These are phyloP conservation scores for Dromius quadrimaculatus DNA, from an alignment of 2,888 invertebrate species.

Conservation along the genomic window DNA sequence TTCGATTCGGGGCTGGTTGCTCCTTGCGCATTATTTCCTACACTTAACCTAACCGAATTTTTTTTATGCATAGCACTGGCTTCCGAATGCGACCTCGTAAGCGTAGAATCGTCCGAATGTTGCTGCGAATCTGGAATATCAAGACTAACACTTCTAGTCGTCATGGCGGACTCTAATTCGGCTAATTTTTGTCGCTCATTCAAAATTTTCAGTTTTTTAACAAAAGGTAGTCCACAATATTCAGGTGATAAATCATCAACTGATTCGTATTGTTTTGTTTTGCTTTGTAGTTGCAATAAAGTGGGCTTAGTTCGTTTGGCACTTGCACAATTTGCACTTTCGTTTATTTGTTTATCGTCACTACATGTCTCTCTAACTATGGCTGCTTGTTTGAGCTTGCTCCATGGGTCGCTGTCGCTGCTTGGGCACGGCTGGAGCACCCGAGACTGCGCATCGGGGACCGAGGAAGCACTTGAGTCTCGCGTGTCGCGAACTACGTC, in stretches of 20 bases:
- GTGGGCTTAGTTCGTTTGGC: constrained; percentile 59
- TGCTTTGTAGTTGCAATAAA: constrained; percentile 60
- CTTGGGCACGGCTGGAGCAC: not conserved
- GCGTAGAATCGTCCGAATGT: constrained; percentile 67
- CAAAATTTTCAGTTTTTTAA: constrained; percentile 88
- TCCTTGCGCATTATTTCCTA: constrained; percentile 59
- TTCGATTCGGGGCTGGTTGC: constrained; percentile 52
- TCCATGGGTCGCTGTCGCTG: constrained; percentile 72
- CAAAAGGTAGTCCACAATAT: constrained; percentile 87
- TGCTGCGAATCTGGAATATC: constrained; percentile 75
- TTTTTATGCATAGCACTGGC: constrained; percentile 79
- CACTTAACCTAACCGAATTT: constrained; percentile 65
- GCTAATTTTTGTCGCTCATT: constrained; percentile 90
- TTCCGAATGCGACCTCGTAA: constrained; percentile 85
- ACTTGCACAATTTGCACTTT: constrained; percentile 1
- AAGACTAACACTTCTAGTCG: constrained; percentile 83
- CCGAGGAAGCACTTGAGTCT: not conserved
- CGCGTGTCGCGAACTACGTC: constrained; percentile 23
- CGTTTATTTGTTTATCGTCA: not conserved
- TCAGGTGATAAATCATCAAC: constrained; percentile 90
- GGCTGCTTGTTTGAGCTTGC: constrained; percentile 81
- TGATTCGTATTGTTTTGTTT: constrained; percentile 81
- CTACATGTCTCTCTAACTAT: constrained; percentile 65
- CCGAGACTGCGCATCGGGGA: not conserved
- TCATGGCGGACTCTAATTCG: constrained; percentile 82